phyloP scores from a whole-genome alignment of 2,888 invertebrate genomes.

The Drosophila bunnanda region DNA sequence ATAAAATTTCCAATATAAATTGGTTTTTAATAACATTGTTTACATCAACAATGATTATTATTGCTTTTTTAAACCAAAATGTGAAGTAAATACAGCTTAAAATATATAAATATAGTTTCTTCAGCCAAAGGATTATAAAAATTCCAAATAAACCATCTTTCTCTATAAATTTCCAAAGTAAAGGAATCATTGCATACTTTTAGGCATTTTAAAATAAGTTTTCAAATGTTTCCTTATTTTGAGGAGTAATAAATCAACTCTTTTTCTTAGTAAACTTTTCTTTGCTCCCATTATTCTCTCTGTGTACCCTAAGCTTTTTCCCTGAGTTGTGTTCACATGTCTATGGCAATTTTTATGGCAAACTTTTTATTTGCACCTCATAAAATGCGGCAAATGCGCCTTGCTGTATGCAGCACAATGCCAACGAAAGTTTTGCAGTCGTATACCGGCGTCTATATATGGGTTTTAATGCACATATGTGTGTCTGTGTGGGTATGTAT shows the following conservation, averaged over 20 bases:
- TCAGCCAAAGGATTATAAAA: too few species aligned
- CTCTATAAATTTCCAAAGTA: neutral
- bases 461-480: slow-evolving; percentile 8
- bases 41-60: too few species aligned
- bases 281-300: slow-evolving; percentile 3
- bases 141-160: too few species aligned
- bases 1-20: too few species aligned
- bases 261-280: neutral
- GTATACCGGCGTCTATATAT: slow-evolving; percentile 14
- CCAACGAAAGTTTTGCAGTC: slow-evolving; percentile 48
- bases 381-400: slow-evolving; percentile 82
- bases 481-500: slow-evolving; percentile 18
- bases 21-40: too few species aligned
- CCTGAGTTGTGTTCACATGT: slow-evolving; percentile 59
- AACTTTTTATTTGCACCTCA: slow-evolving; percentile 84
- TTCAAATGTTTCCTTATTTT: neutral
- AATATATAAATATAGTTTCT: too few species aligned
- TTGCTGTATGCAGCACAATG: slow-evolving; percentile 73
- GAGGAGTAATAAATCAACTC: neutral
- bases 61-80: too few species aligned
- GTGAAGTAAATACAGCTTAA: too few species aligned
- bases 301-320: slow-evolving; percentile 9
- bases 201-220: neutral
- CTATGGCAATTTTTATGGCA: slow-evolving; percentile 79
- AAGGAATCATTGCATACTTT: neutral